These are phyloP conservation scores for Scylla paramamosain DNA, from an alignment of 1,140 invertebrate genomes.

Conservation along the genomic window DNA sequence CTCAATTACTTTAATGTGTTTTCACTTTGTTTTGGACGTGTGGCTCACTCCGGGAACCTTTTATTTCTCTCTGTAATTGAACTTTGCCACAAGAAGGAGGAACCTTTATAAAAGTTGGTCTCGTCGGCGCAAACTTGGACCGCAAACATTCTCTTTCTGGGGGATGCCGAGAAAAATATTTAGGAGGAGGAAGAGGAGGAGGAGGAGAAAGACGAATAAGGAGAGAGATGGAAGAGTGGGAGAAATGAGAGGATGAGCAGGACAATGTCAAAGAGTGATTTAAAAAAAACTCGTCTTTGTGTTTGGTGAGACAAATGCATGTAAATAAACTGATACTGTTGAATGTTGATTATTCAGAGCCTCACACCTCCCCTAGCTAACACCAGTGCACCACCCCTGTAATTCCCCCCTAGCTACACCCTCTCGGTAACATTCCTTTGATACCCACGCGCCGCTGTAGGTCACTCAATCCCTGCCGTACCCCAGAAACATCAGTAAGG, in stretches of 20 bases:
- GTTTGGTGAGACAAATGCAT: not conserved
- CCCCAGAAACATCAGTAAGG: not conserved
- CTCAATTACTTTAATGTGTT: slow-evolving; percentile 63
- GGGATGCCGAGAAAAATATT: not conserved
- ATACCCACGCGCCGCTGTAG: not conserved
- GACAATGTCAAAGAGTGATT: not conserved
- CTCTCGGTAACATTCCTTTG: no score
- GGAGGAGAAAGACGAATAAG: not conserved
- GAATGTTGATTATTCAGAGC: not conserved
- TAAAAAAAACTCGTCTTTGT: not conserved
- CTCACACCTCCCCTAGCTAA: not conserved
- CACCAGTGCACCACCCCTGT: no score
- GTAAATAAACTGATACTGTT: not conserved
- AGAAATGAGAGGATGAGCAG: no score
- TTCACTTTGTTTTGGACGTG: slow-evolving; percentile 54
- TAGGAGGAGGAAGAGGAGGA: not conserved
- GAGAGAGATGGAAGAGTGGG: no score
- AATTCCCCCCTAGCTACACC: no score
- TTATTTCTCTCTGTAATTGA: slow-evolving; percentile 52
- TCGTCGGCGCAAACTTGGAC: slow-evolving; percentile 7
- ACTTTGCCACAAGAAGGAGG: slow-evolving; percentile 29
- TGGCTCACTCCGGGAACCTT: slow-evolving; percentile 35
- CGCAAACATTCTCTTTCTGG: slow-evolving; percentile 1
- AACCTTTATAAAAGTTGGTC: slow-evolving; percentile 35
- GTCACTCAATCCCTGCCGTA: not conserved